Evolutionary conservation across 2,888 invertebrate genomes (phyloP), one percentile per base, ranked within the genome.

Genomic region (Macrosiphum euphorbiae): DNA sequence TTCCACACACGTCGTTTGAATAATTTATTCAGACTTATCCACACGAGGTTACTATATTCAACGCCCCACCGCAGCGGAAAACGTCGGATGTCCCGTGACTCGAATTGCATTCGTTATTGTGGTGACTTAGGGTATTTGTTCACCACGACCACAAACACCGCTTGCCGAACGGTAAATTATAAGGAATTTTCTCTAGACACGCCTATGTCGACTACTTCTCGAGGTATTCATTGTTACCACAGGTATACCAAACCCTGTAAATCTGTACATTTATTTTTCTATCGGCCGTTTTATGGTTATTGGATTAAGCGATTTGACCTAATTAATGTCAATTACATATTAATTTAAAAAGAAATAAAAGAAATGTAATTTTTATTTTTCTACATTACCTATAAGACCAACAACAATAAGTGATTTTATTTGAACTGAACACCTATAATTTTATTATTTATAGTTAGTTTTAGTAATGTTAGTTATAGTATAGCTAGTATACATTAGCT

Each of bases 1-100:
- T 20, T 67, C 16, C 35, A 52, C 50, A 52, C 26, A 47, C 20
- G n/a, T n/a, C 28, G n/a, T 87, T 87, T 87, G 50, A 87, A 87
- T 87, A 87, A 87, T 87, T 47, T 52, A 87, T 87, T 87, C n/a
- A 52, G 35, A 87, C n/a, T 16, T 67, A n/a, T 67, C 16, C n/a
- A 67, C 35, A 67, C n/a, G n/a, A n/a, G 67, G n/a, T 67, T 67
- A 67, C 67, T n/a, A 2, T n/a, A 5, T 11, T n/a, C n/a, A n/a
- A 67, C 13, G 16, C n/a, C 3, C 28, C 3, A 28, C 61, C 61
- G 10, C 61, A 3, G 61, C 11, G 11, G n/a, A 13, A n/a, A 67
- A 67, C 16, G n/a, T 67, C 67, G 7, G n/a, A 67, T 16, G 16
- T 67, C 16, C n/a, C 7, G 16, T 5, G 35, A 67, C 67, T 67